Evolutionary conservation across 2,888 invertebrate genomes (phyloP), one percentile per base, ranked within the genome.

Genomic region (Cyaniris semiargus): DNA sequence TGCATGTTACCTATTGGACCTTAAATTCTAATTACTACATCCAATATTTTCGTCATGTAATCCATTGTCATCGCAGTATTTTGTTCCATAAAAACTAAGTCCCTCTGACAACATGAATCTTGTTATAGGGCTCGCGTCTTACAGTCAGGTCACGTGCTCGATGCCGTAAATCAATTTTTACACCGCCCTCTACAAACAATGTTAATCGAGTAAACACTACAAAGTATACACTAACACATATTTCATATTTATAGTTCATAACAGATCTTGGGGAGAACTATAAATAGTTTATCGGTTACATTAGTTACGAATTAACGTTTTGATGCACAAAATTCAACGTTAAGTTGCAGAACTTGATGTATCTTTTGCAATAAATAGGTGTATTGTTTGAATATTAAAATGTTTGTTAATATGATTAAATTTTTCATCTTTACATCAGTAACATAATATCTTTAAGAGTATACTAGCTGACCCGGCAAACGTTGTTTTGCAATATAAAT

Each of bases 151-250:
- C 74, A 74, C 74, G 74, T 27, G 53, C 18, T 13, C 48, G 53
- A 8, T n/a, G 44, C 18, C 74, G 53, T 74, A 74, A 74, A 74
- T 74, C 74, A 74, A 74, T 74, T 74, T 72, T 74, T 53, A 74
- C 74, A 74, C 13, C 72, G 72, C 44, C 53, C 74, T 72, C 72
- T 15, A 53, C 74, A 74, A 74, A 74, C 74, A 48, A n/a, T 48
- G 15, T 27, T 74, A 74, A 74, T 53, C 74, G 74, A 53, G 27
- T 53, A 74, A 74, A 74, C 74, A 18, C 27, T 66, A 66, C 15
- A 66, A 66, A 66, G 66, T 66, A 66, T 27, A 66, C 23, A 60
- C 27, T 66, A 18, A 31, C 4, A 66, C 66, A 66, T 66, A 66
- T 27, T 66, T 66, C 27, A 6, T 66, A 58, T n/a, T n/a, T n/a